Conservation (phyloP, 2,888 invertebrate genomes). For the Drosophila rubida region DNA sequence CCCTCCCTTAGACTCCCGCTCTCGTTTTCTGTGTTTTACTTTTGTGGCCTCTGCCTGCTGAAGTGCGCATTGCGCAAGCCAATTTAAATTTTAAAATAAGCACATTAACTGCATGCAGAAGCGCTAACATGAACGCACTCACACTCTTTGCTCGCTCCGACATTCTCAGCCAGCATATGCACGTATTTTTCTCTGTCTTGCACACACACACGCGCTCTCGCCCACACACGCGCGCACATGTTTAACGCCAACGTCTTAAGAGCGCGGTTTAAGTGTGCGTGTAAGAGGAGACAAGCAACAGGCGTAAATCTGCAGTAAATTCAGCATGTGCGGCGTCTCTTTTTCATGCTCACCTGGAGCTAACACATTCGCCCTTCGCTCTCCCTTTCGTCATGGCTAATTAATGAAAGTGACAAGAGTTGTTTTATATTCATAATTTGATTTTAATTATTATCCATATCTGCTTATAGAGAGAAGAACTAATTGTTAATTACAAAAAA, state of each 20-base stretch:
- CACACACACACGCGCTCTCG: background rate
- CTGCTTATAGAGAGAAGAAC: slow-evolving; percentile 75
- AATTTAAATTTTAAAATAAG: slow-evolving; percentile 82
- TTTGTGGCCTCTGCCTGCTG: slow-evolving; percentile 32
- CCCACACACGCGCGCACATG: background rate
- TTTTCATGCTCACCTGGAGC: background rate
- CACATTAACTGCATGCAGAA: slow-evolving; percentile 77
- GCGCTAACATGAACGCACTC: slow-evolving; percentile 46
- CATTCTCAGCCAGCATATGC: background rate
- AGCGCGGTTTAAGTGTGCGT: background rate
- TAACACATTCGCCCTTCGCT: background rate
- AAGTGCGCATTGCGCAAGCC: slow-evolving; percentile 75
- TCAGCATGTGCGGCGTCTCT: background rate
- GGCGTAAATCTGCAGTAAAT: slow-evolving; percentile 64
- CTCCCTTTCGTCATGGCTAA: background rate
- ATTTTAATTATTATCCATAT: slow-evolving; percentile 75
- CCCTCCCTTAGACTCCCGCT: slow-evolving; percentile 3
- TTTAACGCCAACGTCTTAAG: slow-evolving; percentile 1
- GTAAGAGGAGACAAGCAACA: slow-evolving; percentile 11
- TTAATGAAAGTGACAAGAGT: slow-evolving; percentile 18
- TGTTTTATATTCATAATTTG: slow-evolving; percentile 50
- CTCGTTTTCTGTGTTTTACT: slow-evolving; percentile 9
- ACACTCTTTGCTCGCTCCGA: background rate
- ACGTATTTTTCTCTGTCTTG: background rate
- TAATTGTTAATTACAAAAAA: slow-evolving; percentile 76